Evolutionary conservation across 1,140 invertebrate species (phyloP), one percentile per base, ranked within the genome.

Genomic region (Arion vulgaris): DNA sequence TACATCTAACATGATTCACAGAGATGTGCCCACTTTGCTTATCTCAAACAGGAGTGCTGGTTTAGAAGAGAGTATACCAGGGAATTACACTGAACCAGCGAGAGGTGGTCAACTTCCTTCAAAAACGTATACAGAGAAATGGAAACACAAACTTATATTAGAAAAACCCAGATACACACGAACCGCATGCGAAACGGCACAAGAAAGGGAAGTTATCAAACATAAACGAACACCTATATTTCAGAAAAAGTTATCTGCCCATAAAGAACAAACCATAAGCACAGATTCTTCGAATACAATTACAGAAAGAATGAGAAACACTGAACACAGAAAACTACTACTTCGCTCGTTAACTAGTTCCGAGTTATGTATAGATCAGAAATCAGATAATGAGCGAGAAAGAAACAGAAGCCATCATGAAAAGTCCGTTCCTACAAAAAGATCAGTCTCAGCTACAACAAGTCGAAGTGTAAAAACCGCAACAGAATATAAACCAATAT

Each of bases 21-120:
- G 34, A 74, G 71, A 81, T 39, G 45, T 81, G 13, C 49, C 80
- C 1, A 74, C 49, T 28, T 81, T 81, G 34, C 17, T 45, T n/a
- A 68, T 72, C n/a, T 15, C 45, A 4, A 49, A 49, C 26, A 74
- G 69, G 49, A 71, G 23, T 9, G 2, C 57, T 36, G 57, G 62
- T 7, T 5, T 7, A 66, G 62, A 66, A 7, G 62, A 32, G 19
- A 11, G 32, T 34, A 34, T 32, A 0, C 19, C 17, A 0, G 62
- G 2, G n/a, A 34, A 32, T 32, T 28, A 66, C 19, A 9, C 19
- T 26, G 28, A 23, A 36, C 7, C 7, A 73, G 19, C 32, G 7
- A 39, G 5, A 9, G 36, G 15, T 15, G 17, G 38, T 11, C 1
- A 4, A 49, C n/a, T 39, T 39, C 38, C 34, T 26, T 2, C 7